These are phyloP conservation scores for Helogale parvula DNA, from an alignment of 2,113 vertebrate genomes.

Conservation along the genomic window DNA sequence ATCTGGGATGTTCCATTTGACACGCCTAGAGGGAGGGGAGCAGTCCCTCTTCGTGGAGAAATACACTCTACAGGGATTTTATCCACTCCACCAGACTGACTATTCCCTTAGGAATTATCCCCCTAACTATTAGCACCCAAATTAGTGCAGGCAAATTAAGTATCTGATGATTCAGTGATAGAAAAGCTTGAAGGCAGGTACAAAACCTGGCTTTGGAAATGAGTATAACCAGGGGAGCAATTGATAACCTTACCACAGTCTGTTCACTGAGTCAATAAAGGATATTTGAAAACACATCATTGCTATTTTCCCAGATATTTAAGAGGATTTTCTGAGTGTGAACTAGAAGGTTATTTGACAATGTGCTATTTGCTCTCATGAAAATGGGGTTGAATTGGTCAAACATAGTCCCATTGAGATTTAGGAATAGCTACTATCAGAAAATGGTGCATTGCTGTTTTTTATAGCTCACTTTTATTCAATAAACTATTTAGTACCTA, in stretches of 20 bases:
- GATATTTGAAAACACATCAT: conserved; percentile 59
- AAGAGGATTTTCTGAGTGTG: conserved; percentile 68
- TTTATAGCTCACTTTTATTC: conserved; percentile 55
- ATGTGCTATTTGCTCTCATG: conserved; percentile 63
- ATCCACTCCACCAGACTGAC: background rate
- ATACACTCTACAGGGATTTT: background rate
- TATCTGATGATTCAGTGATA: background rate
- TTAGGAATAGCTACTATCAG: conserved; percentile 3
- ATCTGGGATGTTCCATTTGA: background rate
- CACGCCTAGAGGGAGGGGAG: background rate
- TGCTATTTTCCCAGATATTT: conserved; percentile 73
- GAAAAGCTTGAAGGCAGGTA: conserved; percentile 15
- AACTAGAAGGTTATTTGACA: conserved; percentile 46
- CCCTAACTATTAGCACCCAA: background rate
- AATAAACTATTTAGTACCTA: background rate
- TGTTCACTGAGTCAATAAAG: conserved; percentile 62
- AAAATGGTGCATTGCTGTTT: background rate
- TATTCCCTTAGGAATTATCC: background rate
- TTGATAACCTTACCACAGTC: conserved; percentile 24
- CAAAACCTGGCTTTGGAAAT: conserved; percentile 17
- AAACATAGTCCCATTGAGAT: conserved; percentile 15
- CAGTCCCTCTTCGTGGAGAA: background rate
- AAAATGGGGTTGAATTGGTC: conserved; percentile 20
- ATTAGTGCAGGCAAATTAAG: background rate
- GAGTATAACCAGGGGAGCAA: background rate